Conservation (phyloP, 2,888 invertebrate species). For the Microctonus brassicae region DNA sequence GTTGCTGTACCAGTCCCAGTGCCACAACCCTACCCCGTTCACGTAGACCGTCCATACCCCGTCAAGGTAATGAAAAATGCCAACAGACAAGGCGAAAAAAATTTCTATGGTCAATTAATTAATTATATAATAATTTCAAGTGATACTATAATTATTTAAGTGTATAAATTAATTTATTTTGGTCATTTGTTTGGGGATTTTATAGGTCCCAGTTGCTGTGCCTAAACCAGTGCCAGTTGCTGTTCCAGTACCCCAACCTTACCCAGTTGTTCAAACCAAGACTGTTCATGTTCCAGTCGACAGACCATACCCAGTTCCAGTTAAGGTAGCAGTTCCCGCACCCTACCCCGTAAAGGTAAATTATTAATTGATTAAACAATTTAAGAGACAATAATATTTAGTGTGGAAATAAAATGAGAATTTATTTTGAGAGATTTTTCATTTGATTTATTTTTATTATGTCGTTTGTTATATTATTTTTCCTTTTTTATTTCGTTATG, state of each 20-base stretch:
- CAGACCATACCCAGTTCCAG: slow-evolving; percentile 70
- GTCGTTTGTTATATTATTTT: not conserved
- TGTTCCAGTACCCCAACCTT: slow-evolving; percentile 71
- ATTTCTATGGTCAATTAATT: too few species aligned
- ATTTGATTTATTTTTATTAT: too few species aligned
- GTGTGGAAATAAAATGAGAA: not conserved
- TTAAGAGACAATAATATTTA: too few species aligned
- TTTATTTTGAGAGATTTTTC: not conserved
- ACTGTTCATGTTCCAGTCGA: slow-evolving; percentile 71
- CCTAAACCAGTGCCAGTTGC: slow-evolving; percentile 70
- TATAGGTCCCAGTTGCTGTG: slow-evolving; percentile 70
- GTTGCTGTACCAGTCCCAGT: slow-evolving; percentile 70
- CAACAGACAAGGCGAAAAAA: too few species aligned
- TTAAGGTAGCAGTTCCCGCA: slow-evolving; percentile 69
- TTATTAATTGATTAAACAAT: too few species aligned
- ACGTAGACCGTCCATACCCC: slow-evolving; percentile 71
- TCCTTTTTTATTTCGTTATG: not conserved
- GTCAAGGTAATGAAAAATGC: slow-evolving; percentile 61
- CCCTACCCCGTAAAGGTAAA: slow-evolving; percentile 56
- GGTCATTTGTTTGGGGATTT: not conserved
- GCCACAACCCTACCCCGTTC: slow-evolving; percentile 71
- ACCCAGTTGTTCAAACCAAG: slow-evolving; percentile 68
- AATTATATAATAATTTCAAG: not conserved
- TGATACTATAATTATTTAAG: too few species aligned
- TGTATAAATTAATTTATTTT: not conserved